Evolutionary conservation across 2,113 vertebrate genomes (phyloP).

Genomic region (Chaetorhynchus papuensis): DNA sequence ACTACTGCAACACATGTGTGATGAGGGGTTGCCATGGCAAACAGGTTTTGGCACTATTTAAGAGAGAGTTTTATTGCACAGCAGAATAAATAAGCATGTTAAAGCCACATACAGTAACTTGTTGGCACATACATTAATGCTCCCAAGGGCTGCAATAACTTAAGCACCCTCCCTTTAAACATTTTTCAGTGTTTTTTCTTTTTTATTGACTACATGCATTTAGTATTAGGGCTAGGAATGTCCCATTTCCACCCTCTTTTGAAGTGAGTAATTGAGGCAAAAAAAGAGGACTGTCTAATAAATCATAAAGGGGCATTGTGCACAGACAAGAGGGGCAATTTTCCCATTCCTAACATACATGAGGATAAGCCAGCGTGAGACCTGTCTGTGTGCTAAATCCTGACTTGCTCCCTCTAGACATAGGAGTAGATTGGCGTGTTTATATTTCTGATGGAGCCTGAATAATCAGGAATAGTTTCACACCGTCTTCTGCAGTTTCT

Average conservation of each 20-base stretch:
- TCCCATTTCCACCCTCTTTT: constrained; percentile 56
- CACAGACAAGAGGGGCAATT: background rate
- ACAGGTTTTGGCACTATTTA: constrained; percentile 60
- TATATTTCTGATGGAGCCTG: background rate
- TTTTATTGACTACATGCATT: constrained; percentile 68
- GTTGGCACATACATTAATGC: constrained; percentile 67
- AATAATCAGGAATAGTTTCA: background rate
- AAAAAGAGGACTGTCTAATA: constrained; percentile 26
- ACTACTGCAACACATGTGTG: constrained; percentile 18
- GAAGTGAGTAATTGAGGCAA: constrained; percentile 45
- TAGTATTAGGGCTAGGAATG: constrained; percentile 61
- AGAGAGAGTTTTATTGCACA: constrained; percentile 60
- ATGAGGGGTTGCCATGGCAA: constrained; percentile 58
- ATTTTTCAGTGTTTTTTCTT: constrained; percentile 47
- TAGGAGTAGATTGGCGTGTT: accelerated
- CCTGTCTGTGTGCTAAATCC: background rate
- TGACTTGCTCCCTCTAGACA: background rate
- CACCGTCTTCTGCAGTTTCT: background rate
- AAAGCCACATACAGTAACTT: constrained; percentile 66
- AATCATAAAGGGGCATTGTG: constrained; percentile 50
- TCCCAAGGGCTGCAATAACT: constrained; percentile 65
- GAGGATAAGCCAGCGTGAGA: background rate
- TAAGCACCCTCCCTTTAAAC: constrained; percentile 57
- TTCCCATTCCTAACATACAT: background rate
- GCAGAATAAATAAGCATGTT: constrained; percentile 63